A percentile compares a stretch with the other conserved stretches of the same genome.
Evolutionary conservation across 2,888 invertebrate genomes (phyloP).

Genomic region (Ceraclea dissimilis): DNA sequence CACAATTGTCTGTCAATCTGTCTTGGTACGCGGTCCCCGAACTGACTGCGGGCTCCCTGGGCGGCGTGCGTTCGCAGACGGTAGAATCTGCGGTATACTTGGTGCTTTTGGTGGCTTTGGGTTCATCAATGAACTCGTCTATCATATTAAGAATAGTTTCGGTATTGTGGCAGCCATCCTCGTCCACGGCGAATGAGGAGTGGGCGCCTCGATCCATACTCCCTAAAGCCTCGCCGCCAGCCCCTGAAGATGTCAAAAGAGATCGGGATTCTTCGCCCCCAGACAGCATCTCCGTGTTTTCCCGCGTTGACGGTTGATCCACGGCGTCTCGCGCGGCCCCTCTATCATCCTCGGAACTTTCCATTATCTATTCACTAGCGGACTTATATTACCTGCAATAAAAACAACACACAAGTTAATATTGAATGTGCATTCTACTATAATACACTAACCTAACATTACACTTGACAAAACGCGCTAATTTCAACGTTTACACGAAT

Average conservation of each 20-base stretch:
- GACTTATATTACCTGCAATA: constrained; percentile 49
- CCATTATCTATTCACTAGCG: constrained; percentile 51
- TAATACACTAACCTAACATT: constrained; percentile 24
- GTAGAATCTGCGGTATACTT: constrained; percentile 9
- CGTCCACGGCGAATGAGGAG: constrained; percentile 22
- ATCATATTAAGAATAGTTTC: constrained; percentile 49
- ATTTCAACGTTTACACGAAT: constrained; percentile 15
- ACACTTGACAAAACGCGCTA: constrained; percentile 23
- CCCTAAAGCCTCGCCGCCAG: constrained; percentile 2
- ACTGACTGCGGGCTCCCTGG: background rate
- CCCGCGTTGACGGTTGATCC: constrained; percentile 50
- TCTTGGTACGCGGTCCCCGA: background rate
- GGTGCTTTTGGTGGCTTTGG: constrained; percentile 9
- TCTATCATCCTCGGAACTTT: constrained; percentile 51
- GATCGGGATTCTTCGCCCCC: constrained; percentile 38
- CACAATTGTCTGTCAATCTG: constrained; percentile 1
- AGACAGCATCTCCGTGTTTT: constrained; percentile 42
- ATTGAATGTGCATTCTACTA: constrained; percentile 18
- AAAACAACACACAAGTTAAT: constrained; percentile 29
- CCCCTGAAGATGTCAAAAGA: constrained; percentile 37
- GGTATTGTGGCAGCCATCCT: constrained; percentile 43
- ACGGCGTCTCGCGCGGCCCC: constrained; percentile 48
- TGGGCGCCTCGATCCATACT: constrained; percentile 7
- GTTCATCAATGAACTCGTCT: constrained; percentile 43
- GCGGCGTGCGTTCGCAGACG: constrained; percentile 1